Conservation (phyloP, 2,113 vertebrate species). For the Progne subis region DNA sequence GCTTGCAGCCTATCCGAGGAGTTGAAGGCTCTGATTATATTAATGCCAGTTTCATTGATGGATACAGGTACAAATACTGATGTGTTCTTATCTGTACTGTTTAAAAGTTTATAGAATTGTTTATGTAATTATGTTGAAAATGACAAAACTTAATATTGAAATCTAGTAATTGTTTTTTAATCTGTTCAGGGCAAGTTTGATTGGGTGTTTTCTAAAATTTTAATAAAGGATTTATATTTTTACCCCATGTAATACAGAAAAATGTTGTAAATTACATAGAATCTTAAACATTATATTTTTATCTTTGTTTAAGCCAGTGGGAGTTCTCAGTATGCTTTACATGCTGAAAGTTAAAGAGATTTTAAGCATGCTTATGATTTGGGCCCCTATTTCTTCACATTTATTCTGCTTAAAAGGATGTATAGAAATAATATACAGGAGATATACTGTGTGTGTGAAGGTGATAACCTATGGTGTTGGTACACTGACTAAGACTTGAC, state of each 20-base stretch:
- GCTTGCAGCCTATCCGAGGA: slow-evolving; percentile 96
- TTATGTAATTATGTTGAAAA: background rate
- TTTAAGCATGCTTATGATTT: background rate
- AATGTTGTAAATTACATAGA: background rate
- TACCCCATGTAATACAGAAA: background rate
- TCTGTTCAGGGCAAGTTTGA: background rate
- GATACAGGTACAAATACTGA: slow-evolving; percentile 86
- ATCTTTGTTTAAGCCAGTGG: background rate
- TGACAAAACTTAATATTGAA: background rate
- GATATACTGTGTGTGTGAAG: background rate
- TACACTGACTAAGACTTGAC: background rate
- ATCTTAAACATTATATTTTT: background rate
- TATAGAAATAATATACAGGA: background rate
- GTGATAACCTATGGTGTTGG: background rate
- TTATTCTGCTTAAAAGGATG: background rate
- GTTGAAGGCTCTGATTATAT: slow-evolving; percentile 99
- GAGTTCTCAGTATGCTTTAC: background rate
- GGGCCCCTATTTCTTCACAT: background rate
- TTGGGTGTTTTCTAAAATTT: background rate
- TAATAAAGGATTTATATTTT: background rate
- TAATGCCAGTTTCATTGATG: slow-evolving; percentile 98
- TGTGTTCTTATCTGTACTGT: background rate
- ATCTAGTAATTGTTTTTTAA: background rate
- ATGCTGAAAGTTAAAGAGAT: background rate
- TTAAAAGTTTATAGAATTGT: background rate